Conservation (phyloP, 2,113 vertebrate genomes). For the Hypanus sabinus region DNA sequence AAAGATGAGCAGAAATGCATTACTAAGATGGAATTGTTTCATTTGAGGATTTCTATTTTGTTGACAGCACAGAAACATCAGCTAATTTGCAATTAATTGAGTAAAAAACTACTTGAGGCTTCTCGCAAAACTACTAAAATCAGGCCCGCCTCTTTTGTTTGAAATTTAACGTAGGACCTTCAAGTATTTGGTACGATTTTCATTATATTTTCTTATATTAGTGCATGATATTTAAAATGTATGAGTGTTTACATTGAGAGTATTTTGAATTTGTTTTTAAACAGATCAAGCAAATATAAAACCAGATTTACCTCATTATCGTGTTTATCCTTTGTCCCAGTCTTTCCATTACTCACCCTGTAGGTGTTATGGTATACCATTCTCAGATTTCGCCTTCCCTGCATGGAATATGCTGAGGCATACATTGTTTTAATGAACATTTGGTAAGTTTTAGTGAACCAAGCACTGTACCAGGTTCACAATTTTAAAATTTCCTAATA, state of each 20-base stretch:
- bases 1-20: conserved; percentile 2
- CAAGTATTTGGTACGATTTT: conserved; percentile 18
- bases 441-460: conserved; percentile 4
- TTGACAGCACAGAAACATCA: neutral
- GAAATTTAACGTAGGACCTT: conserved; percentile 6
- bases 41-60: neutral
- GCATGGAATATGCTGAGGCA: neutral
- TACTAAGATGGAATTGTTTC: neutral
- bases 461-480: neutral
- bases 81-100: neutral
- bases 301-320: conserved; percentile 28
- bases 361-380: neutral
- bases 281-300: conserved; percentile 26
- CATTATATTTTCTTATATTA: conserved; percentile 5
- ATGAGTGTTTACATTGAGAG: conserved; percentile 30
- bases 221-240: conserved; percentile 34
- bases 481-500: neutral
- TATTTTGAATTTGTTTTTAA: conserved; percentile 33
- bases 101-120: neutral
- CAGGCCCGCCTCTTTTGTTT: neutral
- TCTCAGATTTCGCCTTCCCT: neutral
- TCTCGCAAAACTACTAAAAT: neutral
- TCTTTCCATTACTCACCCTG: neutral
- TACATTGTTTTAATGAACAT: neutral
- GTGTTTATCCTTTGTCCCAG: conserved; percentile 34